Conservation (phyloP, 2,888 invertebrate genomes). For the Drosophila fulvimacula region DNA sequence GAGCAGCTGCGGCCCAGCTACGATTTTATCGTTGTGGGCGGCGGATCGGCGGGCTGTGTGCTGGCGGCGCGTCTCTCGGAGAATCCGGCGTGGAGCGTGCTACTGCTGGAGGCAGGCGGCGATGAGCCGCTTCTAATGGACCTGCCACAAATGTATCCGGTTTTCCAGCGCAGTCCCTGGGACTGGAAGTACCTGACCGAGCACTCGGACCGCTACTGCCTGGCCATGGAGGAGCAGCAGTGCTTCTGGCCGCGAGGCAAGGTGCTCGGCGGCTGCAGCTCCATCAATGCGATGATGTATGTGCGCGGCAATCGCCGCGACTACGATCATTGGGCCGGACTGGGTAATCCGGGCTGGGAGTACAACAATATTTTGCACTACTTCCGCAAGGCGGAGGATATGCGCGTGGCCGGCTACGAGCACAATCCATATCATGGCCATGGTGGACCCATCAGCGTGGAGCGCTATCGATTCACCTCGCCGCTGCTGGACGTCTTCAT, state of each 20-base stretch:
- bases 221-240: conserved; percentile 87
- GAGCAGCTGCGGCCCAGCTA: conserved; percentile 87
- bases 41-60: conserved; percentile 92
- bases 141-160: conserved; percentile 89
- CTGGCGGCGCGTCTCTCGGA: conserved; percentile 92
- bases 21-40: conserved; percentile 93
- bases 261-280: conserved; percentile 92
- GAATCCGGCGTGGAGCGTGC: conserved; percentile 89
- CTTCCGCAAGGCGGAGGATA: conserved; percentile 92
- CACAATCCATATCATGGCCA: conserved; percentile 88
- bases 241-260: conserved; percentile 93
- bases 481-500: conserved; percentile 90
- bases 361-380: conserved; percentile 90
- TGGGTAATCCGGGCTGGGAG: conserved; percentile 92
- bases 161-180: conserved; percentile 89
- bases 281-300: conserved; percentile 95
- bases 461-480: conserved; percentile 89
- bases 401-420: conserved; percentile 87
- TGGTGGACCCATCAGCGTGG: conserved; percentile 90
- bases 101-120: conserved; percentile 92
- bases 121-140: conserved; percentile 91
- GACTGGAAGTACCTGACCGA: conserved; percentile 94
- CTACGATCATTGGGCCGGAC: conserved; percentile 92
- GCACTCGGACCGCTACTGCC: conserved; percentile 89
- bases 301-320: conserved; percentile 93